Base-by-base conservation (phyloP, 2,797 vertebrate genomes). In the Mus minutoides region DNA sequence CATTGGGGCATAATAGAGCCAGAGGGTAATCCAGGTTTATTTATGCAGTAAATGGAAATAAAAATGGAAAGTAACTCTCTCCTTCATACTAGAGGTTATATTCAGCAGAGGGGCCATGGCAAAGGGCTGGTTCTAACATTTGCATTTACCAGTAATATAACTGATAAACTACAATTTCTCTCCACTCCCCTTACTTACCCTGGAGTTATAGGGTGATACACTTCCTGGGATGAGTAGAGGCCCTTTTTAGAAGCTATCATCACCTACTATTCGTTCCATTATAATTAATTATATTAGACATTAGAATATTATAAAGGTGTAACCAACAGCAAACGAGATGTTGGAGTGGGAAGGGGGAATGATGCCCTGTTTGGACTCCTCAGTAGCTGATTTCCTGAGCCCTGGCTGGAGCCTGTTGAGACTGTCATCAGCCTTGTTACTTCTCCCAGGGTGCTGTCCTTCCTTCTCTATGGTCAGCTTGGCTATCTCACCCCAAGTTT, bases 41-140 rank as follows among this genome's bases (percentile, higher is more conserved):
- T 52, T 86, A 16, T 37, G 31, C 12, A 26, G 21, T n/a, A 69
- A 14, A 22, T 52, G 12, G 12, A 26, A 69, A 17, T 52, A 69
- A 52, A 71, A 11, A 24, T 40, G 24, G 49, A 73, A 87, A 56
- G 8, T 73, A 19, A 56, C 2, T 56, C 19, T 8, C 40, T 34
- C 46, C 21, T 69, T 69, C 13, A 24, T n/a, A 16, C 10, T 52
- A 9, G 34, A 69, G 46, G 21, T 24, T 16, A 10, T 12, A 26
- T 19, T 49, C 6, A 24, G 6, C 3, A 1, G 31, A 52, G 21
- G 9, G 6, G 2, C 46, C 17, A 52, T 24, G 1, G 12, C 12
- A 52, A 67, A 85, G 6, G 46, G 6, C 46, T 49, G 31, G 31
- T 24, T 9, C 10, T 12, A 26, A 6, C 69, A 5, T 5, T n/a